Evolutionary conservation across 2,888 invertebrate species (phyloP), one percentile per base, ranked within the genome.

Genomic region (Acleris cristana): DNA sequence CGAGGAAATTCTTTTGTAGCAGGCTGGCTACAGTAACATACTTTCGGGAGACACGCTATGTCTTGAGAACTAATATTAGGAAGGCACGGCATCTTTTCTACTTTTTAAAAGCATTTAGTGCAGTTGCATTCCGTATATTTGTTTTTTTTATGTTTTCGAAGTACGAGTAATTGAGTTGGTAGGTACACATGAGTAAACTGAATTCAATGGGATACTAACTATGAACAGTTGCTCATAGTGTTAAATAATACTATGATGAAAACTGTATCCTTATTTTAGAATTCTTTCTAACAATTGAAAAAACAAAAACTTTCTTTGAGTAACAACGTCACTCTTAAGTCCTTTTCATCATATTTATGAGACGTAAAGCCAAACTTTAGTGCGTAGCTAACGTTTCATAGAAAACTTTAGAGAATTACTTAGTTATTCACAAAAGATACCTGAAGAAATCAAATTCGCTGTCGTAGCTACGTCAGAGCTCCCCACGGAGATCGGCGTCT

Each of bases 1-100:
- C 53, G 53, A 48, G 58, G 58, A 63, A 67, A 67, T 67, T 63
- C 67, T 67, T 67, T 67, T 67, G 67, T 67, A 67, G 58, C 54
- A 40, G 62, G 48, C 63, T 54, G 23, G 48, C 48, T 54, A 53
- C 48, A 53, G 57, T 64, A 51, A 60, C 51, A 60, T 59, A 59
- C 48, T 66, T 56, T 62, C 62, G 57, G 48, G 53, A 58, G 54
- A 54, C 62, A 67, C 67, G 58, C 52, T 19, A 66, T 26, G 53
- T 19, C 57, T 67, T n/a, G 40, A 53, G 58, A 62, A 67, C 58
- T 63, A 60, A 51, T 49, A 60, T 34, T 60, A 58, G 40, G 52
- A 23, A 30, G 30, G n/a, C 49, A 61, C 60, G 55, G 55, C 61
- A 65, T 40, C 49, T 40, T 45, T 40, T 40, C 14, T 40, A 40